Percentiles rank a stretch among this genome's conserved stretches.
phyloP scores from a whole-genome alignment of 2,888 invertebrate species.

The Yponomeuta cagnagella region DNA sequence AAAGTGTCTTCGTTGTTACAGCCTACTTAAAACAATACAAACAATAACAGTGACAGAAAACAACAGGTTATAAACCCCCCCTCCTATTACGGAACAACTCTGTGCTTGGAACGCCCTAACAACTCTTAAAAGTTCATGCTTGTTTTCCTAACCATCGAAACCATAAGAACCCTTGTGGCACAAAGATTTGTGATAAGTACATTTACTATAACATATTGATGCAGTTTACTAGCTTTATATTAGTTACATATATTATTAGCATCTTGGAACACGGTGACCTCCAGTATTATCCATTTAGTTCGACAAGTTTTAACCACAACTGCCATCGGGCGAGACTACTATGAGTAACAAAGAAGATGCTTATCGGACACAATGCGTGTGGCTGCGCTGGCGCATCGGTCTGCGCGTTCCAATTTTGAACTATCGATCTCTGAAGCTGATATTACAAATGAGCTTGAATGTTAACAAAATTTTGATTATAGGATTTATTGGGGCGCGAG shows the following conservation, averaged over 20 bases:
- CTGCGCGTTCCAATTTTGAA: slow-evolving; percentile 35
- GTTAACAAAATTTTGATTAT: slow-evolving; percentile 23
- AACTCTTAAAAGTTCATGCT: background rate
- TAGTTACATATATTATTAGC: background rate
- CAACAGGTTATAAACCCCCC: background rate
- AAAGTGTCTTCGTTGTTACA: too few relatives aligned
- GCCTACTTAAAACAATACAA: background rate
- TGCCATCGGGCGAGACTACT: background rate
- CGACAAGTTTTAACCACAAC: background rate
- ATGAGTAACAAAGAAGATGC: slow-evolving; percentile 48
- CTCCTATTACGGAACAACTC: background rate
- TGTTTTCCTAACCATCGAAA: background rate
- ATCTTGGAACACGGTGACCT: background rate
- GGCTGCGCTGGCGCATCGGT: slow-evolving; percentile 41
- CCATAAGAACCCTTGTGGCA: background rate
- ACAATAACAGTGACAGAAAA: background rate
- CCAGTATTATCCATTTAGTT: background rate
- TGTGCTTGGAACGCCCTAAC: background rate
- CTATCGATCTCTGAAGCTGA: slow-evolving; percentile 41
- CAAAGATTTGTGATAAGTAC: background rate
- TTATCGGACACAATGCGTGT: slow-evolving; percentile 68
- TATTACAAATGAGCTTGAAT: slow-evolving; percentile 26
- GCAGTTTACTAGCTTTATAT: background rate
- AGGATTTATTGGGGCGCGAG: background rate
- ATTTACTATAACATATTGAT: background rate